Evolutionary conservation across 2,888 invertebrate genomes (phyloP), one percentile per base, ranked within the genome.

Genomic region (Drosophila quinaria): DNA sequence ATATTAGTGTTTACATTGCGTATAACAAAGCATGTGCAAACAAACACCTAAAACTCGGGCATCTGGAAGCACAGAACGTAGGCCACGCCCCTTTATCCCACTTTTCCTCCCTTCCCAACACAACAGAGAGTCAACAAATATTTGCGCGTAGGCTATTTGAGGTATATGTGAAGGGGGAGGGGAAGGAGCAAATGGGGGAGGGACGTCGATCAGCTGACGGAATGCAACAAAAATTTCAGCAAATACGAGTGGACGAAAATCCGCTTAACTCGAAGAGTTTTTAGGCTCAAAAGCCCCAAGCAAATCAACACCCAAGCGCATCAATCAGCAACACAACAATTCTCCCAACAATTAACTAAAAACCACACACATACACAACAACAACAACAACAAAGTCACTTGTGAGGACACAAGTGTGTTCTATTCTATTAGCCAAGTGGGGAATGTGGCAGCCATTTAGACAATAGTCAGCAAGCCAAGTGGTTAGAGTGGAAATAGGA

Each of bases 21-120:
- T 75, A 87, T 83, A 80, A 88, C 86, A 87, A 87, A 89, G 85
- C 82, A 79, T 82, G 79, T 74, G 72, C 85, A 89, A 84, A 87
- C 82, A 87, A 87, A 83, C 81, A 77, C 80, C 82, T 80, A 67
- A 56, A 52, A 52, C 39, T 37, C 44, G 52, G 42, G 37, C n/a
- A 6, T 25, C 54, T 62, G 66, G 58, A 74, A 69, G 58, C 62
- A 55, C 51, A 63, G 25, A 22, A 47, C 61, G 39, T 50, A 63
- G 9, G 29, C 39, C 39, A 52, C 25, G 19, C 22, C 22, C 39
- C 41, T n/a, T 35, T 5, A 25, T 25, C 17, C 51, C 15, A 11
- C 33, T 35, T 11, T 11, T n/a, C 6, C 6, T 6, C 31, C 15
- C 11, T n/a, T 11, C 1, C 17, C 29, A 13, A 25, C 31, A 15